Evolutionary conservation across 2,113 vertebrate species (phyloP).

Genomic region (Strix uralensis): DNA sequence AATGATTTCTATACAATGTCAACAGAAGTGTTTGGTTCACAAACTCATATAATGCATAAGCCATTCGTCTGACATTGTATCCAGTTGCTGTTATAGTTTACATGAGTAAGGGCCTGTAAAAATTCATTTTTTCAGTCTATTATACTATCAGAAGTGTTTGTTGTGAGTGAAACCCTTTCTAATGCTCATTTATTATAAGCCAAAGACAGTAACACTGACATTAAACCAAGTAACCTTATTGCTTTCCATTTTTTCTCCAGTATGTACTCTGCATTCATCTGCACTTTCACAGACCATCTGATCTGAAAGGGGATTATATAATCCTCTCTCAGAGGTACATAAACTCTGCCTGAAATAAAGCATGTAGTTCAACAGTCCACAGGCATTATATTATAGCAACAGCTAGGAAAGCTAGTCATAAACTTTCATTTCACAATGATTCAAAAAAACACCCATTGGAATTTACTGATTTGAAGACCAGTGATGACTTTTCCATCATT

Average conservation of each 20-base stretch:
- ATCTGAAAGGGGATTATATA: constrained; percentile 11
- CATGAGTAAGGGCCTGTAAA: constrained; percentile 20
- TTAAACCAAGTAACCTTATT: not conserved
- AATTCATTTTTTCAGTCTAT: constrained; percentile 19
- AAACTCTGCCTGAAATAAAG: constrained; percentile 18
- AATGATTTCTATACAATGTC: constrained; percentile 34
- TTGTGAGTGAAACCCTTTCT: constrained; percentile 22
- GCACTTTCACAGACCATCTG: constrained; percentile 17
- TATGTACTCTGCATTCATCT: not conserved
- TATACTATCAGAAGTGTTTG: constrained; percentile 34
- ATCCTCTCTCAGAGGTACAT: not conserved
- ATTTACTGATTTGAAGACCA: not conserved
- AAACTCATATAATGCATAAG: constrained; percentile 35
- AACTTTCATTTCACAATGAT: not conserved
- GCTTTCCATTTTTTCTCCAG: not conserved
- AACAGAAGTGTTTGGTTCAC: constrained; percentile 29
- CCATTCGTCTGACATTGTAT: not conserved
- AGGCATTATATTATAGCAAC: not conserved
- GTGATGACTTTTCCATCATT: not conserved
- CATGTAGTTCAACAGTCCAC: not conserved
- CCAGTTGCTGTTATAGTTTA: constrained; percentile 26
- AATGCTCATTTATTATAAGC: not conserved
- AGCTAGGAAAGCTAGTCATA: not conserved
- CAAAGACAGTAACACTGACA: not conserved
- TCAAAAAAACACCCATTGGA: not conserved